A percentile compares a stretch with the other conserved stretches of the same genome.
Conservation (phyloP, 2,113 vertebrate species). For the Rhadina sibilatrix region DNA sequence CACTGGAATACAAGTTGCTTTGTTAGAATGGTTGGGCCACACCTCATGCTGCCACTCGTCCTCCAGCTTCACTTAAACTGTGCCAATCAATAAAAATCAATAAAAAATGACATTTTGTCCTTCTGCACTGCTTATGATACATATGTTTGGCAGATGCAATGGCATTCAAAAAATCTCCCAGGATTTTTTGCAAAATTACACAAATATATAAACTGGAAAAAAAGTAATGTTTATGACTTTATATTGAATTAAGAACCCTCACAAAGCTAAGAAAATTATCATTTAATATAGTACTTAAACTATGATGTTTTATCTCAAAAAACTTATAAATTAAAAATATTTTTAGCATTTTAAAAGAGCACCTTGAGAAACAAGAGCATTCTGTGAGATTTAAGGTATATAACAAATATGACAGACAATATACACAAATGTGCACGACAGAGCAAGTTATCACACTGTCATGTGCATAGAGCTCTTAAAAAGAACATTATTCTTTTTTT, state of each 20-base stretch:
- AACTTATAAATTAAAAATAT: neutral
- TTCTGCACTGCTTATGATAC: neutral
- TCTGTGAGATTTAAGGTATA: neutral
- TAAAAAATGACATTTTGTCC: neutral
- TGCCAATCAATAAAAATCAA: neutral
- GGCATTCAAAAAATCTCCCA: neutral
- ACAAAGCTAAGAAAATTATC: neutral
- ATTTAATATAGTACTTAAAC: neutral
- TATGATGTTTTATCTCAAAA: neutral
- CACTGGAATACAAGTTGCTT: neutral
- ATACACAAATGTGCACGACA: neutral
- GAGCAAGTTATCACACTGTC: neutral
- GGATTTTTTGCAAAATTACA: neutral
- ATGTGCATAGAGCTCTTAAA: neutral
- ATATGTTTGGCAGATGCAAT: neutral
- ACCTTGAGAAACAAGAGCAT: neutral
- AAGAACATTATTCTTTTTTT: neutral
- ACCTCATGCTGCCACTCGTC: neutral
- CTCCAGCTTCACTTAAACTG: neutral
- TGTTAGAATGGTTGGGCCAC: neutral
- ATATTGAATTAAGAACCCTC: neutral
- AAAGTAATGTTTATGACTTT: neutral
- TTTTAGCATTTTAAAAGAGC: neutral
- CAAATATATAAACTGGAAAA: neutral
- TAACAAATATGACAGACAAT: neutral